These are phyloP conservation scores for Drusus annulatus DNA, from an alignment of 1,140 invertebrate species.

Conservation along the genomic window DNA sequence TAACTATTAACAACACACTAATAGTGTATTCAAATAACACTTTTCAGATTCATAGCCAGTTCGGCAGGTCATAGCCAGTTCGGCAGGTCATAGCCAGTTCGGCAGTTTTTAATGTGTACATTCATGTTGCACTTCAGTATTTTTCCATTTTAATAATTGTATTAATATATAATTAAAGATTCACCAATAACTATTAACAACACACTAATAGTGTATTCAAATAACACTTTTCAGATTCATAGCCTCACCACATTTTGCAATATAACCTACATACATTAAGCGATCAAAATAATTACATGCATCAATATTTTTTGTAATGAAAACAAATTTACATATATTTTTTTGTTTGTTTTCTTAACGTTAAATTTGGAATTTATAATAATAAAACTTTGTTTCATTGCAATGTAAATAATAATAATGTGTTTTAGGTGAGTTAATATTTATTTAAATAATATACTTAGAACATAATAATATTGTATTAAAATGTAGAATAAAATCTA, in stretches of 20 bases:
- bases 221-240: background rate
- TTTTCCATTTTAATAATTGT: too few species aligned
- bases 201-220: background rate
- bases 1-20: background rate
- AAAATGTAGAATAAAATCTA: too few species aligned
- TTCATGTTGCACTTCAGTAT: background rate
- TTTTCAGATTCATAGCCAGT: background rate
- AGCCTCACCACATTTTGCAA: background rate
- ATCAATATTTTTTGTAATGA: background rate
- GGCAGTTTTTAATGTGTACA: background rate
- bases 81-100: too few species aligned
- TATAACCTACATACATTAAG: background rate
- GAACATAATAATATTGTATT: too few species aligned
- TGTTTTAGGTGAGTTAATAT: too few species aligned
- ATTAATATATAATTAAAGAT: background rate
- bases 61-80: too few species aligned
- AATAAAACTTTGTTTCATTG: too few species aligned
- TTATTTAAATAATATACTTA: too few species aligned
- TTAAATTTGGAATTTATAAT: too few species aligned
- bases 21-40: background rate
- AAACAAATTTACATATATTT: too few species aligned
- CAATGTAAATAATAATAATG: too few species aligned
- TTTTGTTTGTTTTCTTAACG: too few species aligned
- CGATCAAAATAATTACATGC: background rate
- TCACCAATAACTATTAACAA: background rate